These are phyloP conservation scores for Chloebia gouldiae DNA, from an alignment of 2,113 vertebrate genomes.

Conservation along the genomic window DNA sequence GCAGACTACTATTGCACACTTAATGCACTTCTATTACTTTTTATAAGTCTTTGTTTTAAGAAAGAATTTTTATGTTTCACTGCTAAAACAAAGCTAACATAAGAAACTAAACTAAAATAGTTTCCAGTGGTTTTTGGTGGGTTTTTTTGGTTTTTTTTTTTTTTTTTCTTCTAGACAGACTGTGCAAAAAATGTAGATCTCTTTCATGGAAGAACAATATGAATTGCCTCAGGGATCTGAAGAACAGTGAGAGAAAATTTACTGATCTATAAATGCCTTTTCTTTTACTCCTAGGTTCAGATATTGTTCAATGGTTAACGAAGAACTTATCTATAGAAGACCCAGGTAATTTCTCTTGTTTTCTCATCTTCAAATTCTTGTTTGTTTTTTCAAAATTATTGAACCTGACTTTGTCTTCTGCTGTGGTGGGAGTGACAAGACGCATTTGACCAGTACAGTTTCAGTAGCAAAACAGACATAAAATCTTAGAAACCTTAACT, in stretches of 20 bases:
- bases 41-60: background rate
- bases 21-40: background rate
- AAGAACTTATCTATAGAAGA: slow-evolving; percentile 97
- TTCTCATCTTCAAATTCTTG: background rate
- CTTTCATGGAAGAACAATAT: background rate
- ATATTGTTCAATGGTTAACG: slow-evolving; percentile 97
- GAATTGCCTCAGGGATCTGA: background rate
- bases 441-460: background rate
- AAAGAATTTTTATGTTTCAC: background rate
- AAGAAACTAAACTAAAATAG: background rate
- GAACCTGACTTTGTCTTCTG: background rate
- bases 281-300: slow-evolving; percentile 84
- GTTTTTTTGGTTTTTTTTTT: too few relatives aligned
- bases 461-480: background rate
- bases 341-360: slow-evolving; percentile 82
- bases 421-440: background rate
- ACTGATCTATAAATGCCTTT: slow-evolving; percentile 20
- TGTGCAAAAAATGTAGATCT: background rate
- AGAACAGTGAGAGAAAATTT: background rate
- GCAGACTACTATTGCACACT: background rate
- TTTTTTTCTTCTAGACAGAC: background rate
- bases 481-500: background rate
- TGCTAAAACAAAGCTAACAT: background rate
- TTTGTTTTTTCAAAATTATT: background rate
- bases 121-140: background rate